These are phyloP conservation scores for Drosophila vallismaia DNA, from an alignment of 2,888 invertebrate genomes.

Conservation along the genomic window DNA sequence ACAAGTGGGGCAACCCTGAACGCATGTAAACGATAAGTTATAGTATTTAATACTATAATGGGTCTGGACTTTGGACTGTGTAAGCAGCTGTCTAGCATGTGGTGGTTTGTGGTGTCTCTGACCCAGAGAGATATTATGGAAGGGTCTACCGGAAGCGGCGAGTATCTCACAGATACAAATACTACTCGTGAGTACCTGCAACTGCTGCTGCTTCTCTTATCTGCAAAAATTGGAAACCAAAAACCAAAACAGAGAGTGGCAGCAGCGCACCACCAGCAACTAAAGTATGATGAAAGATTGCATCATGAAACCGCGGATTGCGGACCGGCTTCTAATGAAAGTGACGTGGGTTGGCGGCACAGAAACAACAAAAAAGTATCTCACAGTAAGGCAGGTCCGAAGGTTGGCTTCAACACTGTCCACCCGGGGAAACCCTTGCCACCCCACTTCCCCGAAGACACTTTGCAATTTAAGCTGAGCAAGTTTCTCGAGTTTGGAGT, in stretches of 20 bases:
- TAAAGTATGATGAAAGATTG: constrained; percentile 75
- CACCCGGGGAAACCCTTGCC: neutral
- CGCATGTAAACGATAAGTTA: constrained; percentile 31
- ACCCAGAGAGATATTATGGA: constrained; percentile 10
- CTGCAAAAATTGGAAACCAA: constrained; percentile 3
- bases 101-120: neutral
- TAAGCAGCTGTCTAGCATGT: constrained; percentile 24
- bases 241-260: constrained; percentile 24
- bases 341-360: constrained; percentile 52
- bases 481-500: constrained; percentile 38
- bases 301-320: constrained; percentile 57
- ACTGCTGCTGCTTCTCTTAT: constrained; percentile 17
- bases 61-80: constrained; percentile 28
- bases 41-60: neutral
- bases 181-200: neutral
- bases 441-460: neutral
- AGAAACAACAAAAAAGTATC: constrained; percentile 1
- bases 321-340: constrained; percentile 51
- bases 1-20: constrained; percentile 43
- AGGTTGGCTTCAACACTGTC: constrained; percentile 17
- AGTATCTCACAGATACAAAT: constrained; percentile 7
- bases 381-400: constrained; percentile 6
- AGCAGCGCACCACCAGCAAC: neutral
- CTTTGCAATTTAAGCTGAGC: constrained; percentile 9
- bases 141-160: neutral